Percentiles rank a stretch among this genome's conserved stretches.
These are phyloP conservation scores for Melanotaenia parkinsoni DNA, from an alignment of 2,797 vertebrate species.

Conservation along the genomic window DNA sequence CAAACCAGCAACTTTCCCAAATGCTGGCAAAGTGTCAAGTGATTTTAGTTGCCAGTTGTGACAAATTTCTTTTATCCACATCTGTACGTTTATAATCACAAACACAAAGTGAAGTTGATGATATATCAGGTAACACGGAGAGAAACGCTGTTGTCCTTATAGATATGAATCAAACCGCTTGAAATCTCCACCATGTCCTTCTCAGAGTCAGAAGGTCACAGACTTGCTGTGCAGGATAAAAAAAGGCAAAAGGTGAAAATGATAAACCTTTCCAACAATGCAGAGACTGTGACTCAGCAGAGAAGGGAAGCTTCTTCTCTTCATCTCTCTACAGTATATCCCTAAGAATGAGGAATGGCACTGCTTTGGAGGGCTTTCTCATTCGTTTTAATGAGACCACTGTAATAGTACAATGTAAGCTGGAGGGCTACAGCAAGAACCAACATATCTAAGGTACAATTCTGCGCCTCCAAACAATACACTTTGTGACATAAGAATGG, in stretches of 20 bases:
- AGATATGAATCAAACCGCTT: not conserved
- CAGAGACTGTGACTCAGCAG: conserved; percentile 26
- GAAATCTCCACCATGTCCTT: too few species aligned
- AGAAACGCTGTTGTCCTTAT: not conserved
- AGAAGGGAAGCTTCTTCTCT: conserved; percentile 13
- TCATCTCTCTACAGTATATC: conserved; percentile 16
- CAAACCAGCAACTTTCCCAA: too few species aligned
- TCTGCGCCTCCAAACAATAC: not conserved
- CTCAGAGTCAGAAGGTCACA: conserved; percentile 43
- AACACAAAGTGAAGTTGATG: too few species aligned
- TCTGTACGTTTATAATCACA: too few species aligned
- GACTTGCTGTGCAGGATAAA: conserved; percentile 27
- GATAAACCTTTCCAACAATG: conserved; percentile 42
- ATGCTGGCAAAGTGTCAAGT: too few species aligned
- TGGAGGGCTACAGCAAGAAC: not conserved
- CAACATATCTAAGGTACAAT: not conserved
- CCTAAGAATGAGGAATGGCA: conserved; percentile 5
- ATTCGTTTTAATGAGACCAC: conserved; percentile 7
- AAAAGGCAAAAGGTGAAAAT: conserved; percentile 40
- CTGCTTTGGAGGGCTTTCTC: conserved; percentile 2
- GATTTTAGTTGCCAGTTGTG: too few species aligned
- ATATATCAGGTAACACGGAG: too few species aligned
- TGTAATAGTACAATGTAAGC: conserved; percentile 5
- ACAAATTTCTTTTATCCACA: too few species aligned
- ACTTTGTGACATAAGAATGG: not conserved